These are phyloP conservation scores for Pachycephus smyrnensis DNA, from an alignment of 2,888 invertebrate species.

Conservation along the genomic window DNA sequence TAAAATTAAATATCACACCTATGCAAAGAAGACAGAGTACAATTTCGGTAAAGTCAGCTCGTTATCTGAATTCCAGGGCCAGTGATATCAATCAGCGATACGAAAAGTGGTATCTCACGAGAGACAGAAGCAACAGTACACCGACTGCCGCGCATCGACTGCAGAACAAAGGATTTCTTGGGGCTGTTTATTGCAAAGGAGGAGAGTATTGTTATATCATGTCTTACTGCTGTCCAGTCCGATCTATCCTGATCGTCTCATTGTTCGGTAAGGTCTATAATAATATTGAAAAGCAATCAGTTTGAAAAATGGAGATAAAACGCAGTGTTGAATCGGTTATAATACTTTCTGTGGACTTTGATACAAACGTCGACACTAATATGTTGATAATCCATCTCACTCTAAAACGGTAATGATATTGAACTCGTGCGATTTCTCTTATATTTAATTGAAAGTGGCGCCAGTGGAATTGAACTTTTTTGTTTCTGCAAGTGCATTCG, in stretches of 20 bases:
- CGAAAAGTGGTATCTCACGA: not conserved
- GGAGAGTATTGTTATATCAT: not conserved
- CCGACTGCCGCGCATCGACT: not conserved
- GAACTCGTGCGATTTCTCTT: not conserved
- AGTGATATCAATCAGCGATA: not conserved
- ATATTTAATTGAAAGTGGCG: not conserved
- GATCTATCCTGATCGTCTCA: not conserved
- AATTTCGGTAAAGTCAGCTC: not conserved
- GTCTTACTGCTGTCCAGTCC: not conserved
- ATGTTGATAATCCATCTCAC: not conserved
- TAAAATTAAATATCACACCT: not conserved
- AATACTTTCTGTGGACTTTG: not conserved
- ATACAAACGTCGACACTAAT: not conserved
- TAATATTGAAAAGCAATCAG: not conserved
- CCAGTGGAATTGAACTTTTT: not conserved
- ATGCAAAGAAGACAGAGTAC: not conserved
- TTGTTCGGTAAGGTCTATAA: not conserved
- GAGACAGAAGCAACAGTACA: not conserved
- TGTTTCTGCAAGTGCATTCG: not conserved
- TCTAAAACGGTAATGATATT: not conserved
- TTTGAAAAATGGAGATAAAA: not conserved
- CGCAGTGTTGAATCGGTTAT: not conserved
- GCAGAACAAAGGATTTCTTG: not conserved
- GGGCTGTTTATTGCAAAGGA: not conserved
- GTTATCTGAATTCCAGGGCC: not conserved